Base-by-base conservation (phyloP, 2,888 invertebrate species). In the Machimus rusticus region DNA sequence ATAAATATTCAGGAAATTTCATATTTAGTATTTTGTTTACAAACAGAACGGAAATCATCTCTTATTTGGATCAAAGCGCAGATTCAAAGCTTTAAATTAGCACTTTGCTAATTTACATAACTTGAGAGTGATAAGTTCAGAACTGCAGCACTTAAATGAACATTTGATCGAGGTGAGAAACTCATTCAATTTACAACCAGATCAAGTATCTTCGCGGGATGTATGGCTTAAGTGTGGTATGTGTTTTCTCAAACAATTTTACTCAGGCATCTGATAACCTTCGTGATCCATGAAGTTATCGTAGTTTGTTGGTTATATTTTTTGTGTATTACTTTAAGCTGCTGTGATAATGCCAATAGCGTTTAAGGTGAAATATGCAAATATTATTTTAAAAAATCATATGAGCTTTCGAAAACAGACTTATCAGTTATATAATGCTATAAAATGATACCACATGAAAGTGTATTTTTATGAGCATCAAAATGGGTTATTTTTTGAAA, bases 21-120 rank as follows among this genome's bases (percentile, higher is more conserved):
- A 46, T 28, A 55, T 51, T 46, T 79, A 79, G 51, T 46, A 51
- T 76, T 79, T n/a, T 79, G 79, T 79, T 79, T 79, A 79, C 79
- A 46, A 79, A 79, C 28, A 79, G 51, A 46, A 79, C 79, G 79
- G 79, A 79, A 79, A 79, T 51, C 23, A 46, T 39, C 51, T 46
- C n/a, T 37, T 79, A 51, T 46, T 51, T 79, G 79, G 51, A 46
- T 79, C 51, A 79, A 51, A 79, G 46, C 51, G 79, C 51, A 79
- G 31, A 79, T 79, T 23, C 16, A n/a, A 79, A 51, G 28, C 79
- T 79, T 23, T 28, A 51, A 79, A 79, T 79, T 79, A 79, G 51
- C 79, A 66, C 66, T 51, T 51, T 79, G 79, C 79, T 79, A 79
- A 79, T 66, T 66, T 66, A 66, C 66, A 66, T 66, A 66, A 66